Evolutionary conservation across 2,113 vertebrate species (phyloP).

Genomic region (Telmatochromis sp.): DNA sequence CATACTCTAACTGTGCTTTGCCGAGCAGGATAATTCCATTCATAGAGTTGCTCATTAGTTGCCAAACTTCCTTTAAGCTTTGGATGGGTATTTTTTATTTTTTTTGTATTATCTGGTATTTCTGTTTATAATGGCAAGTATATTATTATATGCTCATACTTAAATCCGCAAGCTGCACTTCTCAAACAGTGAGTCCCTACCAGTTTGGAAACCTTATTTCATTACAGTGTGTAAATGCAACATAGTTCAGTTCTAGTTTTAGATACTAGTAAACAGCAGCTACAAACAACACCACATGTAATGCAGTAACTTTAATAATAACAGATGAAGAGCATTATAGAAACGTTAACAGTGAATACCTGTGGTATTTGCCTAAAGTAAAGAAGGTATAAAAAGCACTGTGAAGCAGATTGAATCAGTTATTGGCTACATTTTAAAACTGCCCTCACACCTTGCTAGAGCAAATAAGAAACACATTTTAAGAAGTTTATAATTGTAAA

Average conservation of each 20-base stretch:
- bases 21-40: not conserved
- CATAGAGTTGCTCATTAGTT: not conserved
- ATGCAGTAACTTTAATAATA: not conserved
- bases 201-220: not conserved
- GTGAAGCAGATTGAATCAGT: not conserved
- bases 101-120: not conserved
- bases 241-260: not conserved
- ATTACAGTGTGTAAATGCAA: not conserved
- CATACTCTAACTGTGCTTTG: not conserved
- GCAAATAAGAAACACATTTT: not conserved
- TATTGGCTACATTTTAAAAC: not conserved
- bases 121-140: slow-evolving; percentile 83
- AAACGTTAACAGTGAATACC: not conserved
- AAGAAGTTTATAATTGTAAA: not conserved
- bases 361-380: not conserved
- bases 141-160: not conserved
- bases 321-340: not conserved
- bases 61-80: not conserved
- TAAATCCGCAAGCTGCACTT: not conserved
- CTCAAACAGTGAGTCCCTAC: not conserved
- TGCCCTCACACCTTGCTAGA: not conserved
- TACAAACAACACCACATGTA: not conserved
- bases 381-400: not conserved
- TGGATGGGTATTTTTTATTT: not conserved
- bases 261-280: not conserved